Conservation (phyloP, 2,797 vertebrate genomes). For the Cuculus canorus region DNA sequence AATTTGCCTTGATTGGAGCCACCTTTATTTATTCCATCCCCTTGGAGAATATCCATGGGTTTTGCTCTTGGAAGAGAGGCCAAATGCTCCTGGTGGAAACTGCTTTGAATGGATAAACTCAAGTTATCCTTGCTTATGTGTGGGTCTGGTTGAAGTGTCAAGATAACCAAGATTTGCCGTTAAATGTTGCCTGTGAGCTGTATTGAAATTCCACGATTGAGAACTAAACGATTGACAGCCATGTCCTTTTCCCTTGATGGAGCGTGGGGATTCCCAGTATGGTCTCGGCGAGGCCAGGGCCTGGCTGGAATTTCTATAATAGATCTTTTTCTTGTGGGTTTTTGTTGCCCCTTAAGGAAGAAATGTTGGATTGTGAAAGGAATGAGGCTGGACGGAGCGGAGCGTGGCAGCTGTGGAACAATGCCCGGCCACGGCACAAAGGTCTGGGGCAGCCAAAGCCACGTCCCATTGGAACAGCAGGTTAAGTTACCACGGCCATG, state of each 20-base stretch:
- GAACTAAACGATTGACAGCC: neutral
- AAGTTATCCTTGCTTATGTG: fast-evolving
- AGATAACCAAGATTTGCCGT: neutral
- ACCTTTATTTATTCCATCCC: neutral
- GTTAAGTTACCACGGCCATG: neutral
- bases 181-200: fast-evolving
- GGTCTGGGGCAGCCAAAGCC: neutral
- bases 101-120: neutral
- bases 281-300: neutral
- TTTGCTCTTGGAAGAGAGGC: neutral
- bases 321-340: neutral
- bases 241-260: neutral
- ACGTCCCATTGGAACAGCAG: neutral
- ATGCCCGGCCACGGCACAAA: neutral
- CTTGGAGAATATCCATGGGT: neutral
- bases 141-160: fast-evolving
- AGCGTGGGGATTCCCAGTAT: fast-evolving
- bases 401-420: neutral
- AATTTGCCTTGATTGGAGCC: fast-evolving
- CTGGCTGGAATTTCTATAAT: neutral
- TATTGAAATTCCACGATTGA: fast-evolving
- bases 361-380: neutral
- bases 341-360: neutral
- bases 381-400: neutral
- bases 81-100: neutral